These are phyloP conservation scores for Piscicola geometra DNA, from an alignment of 2,888 invertebrate species.

Conservation along the genomic window DNA sequence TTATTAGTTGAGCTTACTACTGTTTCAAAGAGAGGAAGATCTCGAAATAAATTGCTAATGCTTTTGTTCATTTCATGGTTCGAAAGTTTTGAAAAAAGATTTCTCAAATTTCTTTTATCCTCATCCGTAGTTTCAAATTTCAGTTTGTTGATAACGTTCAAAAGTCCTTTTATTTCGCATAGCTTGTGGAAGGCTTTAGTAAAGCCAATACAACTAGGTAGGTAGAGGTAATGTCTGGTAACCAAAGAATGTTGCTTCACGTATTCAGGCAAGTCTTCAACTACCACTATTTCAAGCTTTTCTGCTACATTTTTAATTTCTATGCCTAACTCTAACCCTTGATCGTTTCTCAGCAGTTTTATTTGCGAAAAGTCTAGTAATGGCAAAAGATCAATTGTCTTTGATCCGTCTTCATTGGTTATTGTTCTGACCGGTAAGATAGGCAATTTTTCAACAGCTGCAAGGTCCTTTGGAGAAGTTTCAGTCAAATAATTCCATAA, in stretches of 20 bases:
- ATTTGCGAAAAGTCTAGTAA: slow-evolving; percentile 27
- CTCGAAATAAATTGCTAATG: slow-evolving; percentile 33
- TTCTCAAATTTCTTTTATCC: slow-evolving; percentile 38
- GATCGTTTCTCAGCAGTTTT: slow-evolving; percentile 36
- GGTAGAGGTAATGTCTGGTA: slow-evolving; percentile 38
- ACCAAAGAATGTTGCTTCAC: slow-evolving; percentile 39
- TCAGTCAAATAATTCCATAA: slow-evolving; percentile 41
- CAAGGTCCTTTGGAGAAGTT: slow-evolving; percentile 38
- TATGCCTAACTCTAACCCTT: slow-evolving; percentile 38
- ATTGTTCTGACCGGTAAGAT: slow-evolving; percentile 38
- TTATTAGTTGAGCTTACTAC: slow-evolving; percentile 28
- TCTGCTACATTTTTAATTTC: slow-evolving; percentile 38
- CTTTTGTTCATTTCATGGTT: slow-evolving; percentile 38
- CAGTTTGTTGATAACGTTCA: slow-evolving; percentile 2
- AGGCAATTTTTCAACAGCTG: slow-evolving; percentile 40
- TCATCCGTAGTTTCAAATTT: slow-evolving; percentile 28
- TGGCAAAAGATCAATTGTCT: slow-evolving; percentile 35
- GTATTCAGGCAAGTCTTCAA: slow-evolving; percentile 41
- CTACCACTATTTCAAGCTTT: slow-evolving; percentile 40
- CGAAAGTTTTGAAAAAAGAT: slow-evolving; percentile 41
- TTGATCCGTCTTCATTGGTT: not conserved
- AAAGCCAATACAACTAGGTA: slow-evolving; percentile 43
- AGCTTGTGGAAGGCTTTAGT: slow-evolving; percentile 35
- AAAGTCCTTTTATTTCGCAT: not conserved
- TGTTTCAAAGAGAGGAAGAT: slow-evolving; percentile 44